phyloP scores from a whole-genome alignment of 2,888 invertebrate species.

The Aspidiotus destructor region DNA sequence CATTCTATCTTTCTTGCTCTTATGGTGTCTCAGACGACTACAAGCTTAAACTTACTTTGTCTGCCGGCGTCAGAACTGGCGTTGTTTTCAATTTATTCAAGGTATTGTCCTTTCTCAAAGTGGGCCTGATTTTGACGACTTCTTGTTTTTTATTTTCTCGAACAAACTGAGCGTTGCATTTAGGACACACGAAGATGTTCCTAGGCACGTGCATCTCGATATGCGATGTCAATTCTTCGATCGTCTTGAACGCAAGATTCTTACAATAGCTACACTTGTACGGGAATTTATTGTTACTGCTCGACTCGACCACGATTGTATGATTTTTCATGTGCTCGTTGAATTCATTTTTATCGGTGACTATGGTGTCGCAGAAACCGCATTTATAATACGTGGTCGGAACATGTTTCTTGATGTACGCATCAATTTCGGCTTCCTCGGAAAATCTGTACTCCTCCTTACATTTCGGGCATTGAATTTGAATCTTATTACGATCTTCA shows the following conservation, averaged over 20 bases:
- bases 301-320: slow-evolving; percentile 18
- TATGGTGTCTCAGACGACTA: neutral
- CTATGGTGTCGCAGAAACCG: slow-evolving; percentile 22
- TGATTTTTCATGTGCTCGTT: slow-evolving; percentile 29
- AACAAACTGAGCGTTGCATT: slow-evolving; percentile 23
- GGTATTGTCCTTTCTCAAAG: slow-evolving; percentile 12
- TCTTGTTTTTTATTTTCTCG: slow-evolving; percentile 22
- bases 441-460: slow-evolving; percentile 21
- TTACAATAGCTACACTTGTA: slow-evolving; percentile 26
- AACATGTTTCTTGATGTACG: slow-evolving; percentile 20
- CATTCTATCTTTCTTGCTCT: too few relatives aligned
- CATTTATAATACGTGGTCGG: slow-evolving; percentile 23
- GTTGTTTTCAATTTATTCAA: slow-evolving; percentile 21
- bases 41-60: slow-evolving; percentile 1
- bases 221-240: slow-evolving; percentile 27
- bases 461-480: slow-evolving; percentile 22
- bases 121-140: slow-evolving; percentile 9
- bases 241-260: slow-evolving; percentile 19
- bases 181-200: slow-evolving; percentile 17
- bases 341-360: slow-evolving; percentile 22
- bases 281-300: slow-evolving; percentile 20
- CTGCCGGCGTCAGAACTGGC: slow-evolving; percentile 21
- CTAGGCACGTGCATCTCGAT: slow-evolving; percentile 26
- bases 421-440: slow-evolving; percentile 19
- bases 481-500: slow-evolving; percentile 10